These are phyloP conservation scores for Calypte anna DNA, from an alignment of 2,113 vertebrate species.

Conservation along the genomic window DNA sequence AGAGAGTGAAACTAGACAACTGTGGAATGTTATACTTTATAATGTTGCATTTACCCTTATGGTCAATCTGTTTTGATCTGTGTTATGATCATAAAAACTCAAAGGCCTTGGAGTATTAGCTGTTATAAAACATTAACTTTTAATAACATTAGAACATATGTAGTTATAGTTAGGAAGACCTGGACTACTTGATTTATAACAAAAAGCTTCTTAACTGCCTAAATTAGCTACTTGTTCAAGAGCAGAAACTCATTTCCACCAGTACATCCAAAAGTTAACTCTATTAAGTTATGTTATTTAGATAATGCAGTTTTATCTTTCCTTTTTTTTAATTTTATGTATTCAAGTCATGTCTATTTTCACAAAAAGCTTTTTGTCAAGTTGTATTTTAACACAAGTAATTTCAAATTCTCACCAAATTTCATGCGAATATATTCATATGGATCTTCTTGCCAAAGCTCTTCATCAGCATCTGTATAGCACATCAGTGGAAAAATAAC, in stretches of 20 bases:
- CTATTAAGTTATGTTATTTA: background rate
- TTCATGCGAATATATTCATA: constrained; percentile 99
- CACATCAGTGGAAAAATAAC: constrained; percentile 94
- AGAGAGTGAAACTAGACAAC: background rate
- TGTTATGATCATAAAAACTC: background rate
- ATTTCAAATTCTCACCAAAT: constrained; percentile 84
- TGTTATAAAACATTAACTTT: background rate
- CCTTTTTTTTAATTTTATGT: background rate
- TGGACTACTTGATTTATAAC: background rate
- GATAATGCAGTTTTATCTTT: background rate
- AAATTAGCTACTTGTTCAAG: background rate
- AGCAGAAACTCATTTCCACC: background rate
- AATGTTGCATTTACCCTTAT: background rate
- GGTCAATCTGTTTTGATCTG: background rate
- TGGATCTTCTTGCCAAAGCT: constrained; percentile 98
- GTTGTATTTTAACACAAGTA: background rate
- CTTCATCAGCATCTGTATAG: constrained; percentile 98
- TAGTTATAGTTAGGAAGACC: background rate
- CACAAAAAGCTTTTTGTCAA: background rate
- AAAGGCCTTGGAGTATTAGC: background rate
- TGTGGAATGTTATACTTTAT: background rate
- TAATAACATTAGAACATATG: background rate
- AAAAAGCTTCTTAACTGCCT: background rate
- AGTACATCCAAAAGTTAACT: background rate
- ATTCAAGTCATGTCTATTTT: background rate